Evolutionary conservation across 2,888 invertebrate genomes (phyloP), one percentile per base, ranked within the genome.

Genomic region (Drosophila mimetica): DNA sequence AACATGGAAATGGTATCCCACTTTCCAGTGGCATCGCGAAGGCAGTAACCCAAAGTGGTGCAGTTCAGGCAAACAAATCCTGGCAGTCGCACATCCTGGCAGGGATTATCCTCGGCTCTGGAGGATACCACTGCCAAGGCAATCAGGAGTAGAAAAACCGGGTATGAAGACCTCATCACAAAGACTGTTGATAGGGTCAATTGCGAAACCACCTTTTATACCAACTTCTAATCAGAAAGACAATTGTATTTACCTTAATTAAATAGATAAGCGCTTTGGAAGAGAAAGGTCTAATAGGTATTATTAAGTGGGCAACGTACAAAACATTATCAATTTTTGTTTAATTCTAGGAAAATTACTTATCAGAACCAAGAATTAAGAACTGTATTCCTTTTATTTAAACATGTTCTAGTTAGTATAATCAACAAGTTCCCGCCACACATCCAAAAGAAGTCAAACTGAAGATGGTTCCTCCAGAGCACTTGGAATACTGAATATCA

Each of bases 21-120:
- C 22, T 55, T 52, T 3, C 59, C 75, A 9, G 60, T 63, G 41
- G 77, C 55, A 13, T 65, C 50, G 37, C 81, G 55, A 8, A 74
- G 36, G 57, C 90, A 89, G 69, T 75, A 90, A 8, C 77, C 88
- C 14, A 86, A 42, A 0, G 82, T 88, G 13, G 58, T 46, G 60
- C 90, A 89, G 39, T 89, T 82, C 14, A 84, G 64, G 36, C 89
- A 89, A 1, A 86, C 52, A 22, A 90, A 90, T 11, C 89, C 86
- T 0, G 83, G 74, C 28, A 77, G 37, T 2, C 81, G 77, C 34
- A 88, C 65, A 48, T 77, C 71, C 54, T 73, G 76, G 50, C 89
- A 89, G 0, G 90, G 90, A 78, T 89, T 89, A 22, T n/a, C n/a
- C 7, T 37, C 16, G 0, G 58, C 53, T 1, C 7, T 13, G 1